Evolutionary conservation across 2,888 invertebrate genomes (phyloP).

Genomic region (Brachypterus glaber): DNA sequence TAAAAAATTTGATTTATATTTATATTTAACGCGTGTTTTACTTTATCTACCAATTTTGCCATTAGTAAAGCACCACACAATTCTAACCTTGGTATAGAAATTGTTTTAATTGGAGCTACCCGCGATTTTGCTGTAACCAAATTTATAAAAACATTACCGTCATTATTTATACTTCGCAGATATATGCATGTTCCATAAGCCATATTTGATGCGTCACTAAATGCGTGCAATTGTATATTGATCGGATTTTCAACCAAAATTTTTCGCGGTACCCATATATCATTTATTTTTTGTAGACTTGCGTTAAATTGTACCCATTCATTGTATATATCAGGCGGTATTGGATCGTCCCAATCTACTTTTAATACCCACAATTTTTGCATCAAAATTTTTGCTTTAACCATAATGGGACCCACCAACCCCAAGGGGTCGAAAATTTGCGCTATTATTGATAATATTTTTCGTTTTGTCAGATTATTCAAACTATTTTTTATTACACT

Average conservation of each 20-base stretch:
- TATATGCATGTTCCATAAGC: conserved; percentile 24
- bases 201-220: conserved; percentile 21
- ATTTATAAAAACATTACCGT: conserved; percentile 3
- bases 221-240: conserved; percentile 21
- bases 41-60: conserved; percentile 16
- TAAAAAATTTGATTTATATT: conserved; percentile 9
- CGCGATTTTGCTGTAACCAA: conserved; percentile 20
- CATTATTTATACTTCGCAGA: conserved; percentile 8
- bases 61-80: conserved; percentile 26
- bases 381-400: conserved; percentile 20
- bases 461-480: too few relatives aligned
- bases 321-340: conserved; percentile 11
- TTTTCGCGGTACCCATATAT: conserved; percentile 9
- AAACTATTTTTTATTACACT: not conserved
- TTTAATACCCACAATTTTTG: too few relatives aligned
- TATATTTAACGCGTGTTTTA: conserved; percentile 9
- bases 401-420: conserved; percentile 18
- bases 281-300: conserved; percentile 5
- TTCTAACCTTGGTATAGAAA: conserved; percentile 27
- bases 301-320: conserved; percentile 10
- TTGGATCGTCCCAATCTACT: conserved; percentile 23
- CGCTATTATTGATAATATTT: too few relatives aligned
- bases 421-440: too few relatives aligned
- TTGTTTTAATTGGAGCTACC: conserved; percentile 22
- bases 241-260: not conserved